phyloP scores from a whole-genome alignment of 2,113 vertebrate species.

The Pao palembangensis region DNA sequence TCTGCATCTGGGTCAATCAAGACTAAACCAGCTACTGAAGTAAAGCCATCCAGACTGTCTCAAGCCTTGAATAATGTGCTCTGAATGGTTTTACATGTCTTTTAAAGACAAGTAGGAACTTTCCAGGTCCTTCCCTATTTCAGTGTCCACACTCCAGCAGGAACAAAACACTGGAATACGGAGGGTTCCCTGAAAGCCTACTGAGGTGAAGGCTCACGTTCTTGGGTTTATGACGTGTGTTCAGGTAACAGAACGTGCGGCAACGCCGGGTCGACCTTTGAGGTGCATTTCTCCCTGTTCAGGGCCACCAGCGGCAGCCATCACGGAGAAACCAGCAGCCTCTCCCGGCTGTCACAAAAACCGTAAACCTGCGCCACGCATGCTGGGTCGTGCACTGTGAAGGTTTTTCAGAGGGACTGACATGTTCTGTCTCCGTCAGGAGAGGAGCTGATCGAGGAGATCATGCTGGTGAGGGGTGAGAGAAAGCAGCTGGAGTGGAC shows the following conservation, averaged over 20 bases:
- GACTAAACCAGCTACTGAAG: slow-evolving; percentile 43
- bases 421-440: slow-evolving; percentile 57
- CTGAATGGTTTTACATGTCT: background rate
- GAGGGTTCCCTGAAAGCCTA: background rate
- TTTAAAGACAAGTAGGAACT: too few species aligned
- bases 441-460: slow-evolving; percentile 74
- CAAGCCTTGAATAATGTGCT: too few species aligned
- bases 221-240: slow-evolving; percentile 27
- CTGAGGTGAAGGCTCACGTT: background rate
- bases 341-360: slow-evolving; percentile 56
- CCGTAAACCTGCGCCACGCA: slow-evolving; percentile 67
- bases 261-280: slow-evolving; percentile 39
- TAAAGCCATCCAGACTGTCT: slow-evolving; percentile 25
- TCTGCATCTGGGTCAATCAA: slow-evolving; percentile 15
- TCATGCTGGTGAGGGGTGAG: slow-evolving; percentile 78
- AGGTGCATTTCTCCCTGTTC: slow-evolving; percentile 58
- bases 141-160: too few species aligned
- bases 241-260: slow-evolving; percentile 39
- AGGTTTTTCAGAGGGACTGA: background rate
- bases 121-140: too few species aligned
- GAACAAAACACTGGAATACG: slow-evolving; percentile 1
- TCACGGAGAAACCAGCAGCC: slow-evolving; percentile 49
- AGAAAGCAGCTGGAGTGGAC: slow-evolving; percentile 80
- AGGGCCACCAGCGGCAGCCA: slow-evolving; percentile 40
- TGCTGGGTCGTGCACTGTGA: background rate